Evolutionary conservation across 2,113 vertebrate species (phyloP), one percentile per base, ranked within the genome.

Genomic region (Ctenomys sociabilis): DNA sequence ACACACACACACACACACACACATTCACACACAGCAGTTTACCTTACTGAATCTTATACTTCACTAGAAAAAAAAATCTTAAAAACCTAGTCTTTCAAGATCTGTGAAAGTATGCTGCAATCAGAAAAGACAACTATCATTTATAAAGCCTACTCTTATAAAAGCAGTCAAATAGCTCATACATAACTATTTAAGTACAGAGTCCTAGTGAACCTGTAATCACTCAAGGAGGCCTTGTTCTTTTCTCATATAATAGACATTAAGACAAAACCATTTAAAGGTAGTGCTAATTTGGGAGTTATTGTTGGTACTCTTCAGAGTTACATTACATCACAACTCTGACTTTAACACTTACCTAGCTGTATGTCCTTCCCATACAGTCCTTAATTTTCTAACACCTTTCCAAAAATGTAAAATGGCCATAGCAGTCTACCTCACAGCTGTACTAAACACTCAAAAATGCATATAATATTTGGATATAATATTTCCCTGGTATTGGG

Each of bases 41-140:
- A 88, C 88, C 30, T 54, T 73, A 70, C 30, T 73, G 45, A 73
- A 91, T 75, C 88, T 91, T 57, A 70, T 43, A 59, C 8, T 84
- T 84, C 37, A 88, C 72, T 80, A 84, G 90, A 11, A 75, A 91
- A 28, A 85, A 64, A 64, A 81, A 30, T 91, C 40, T 57, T 49
- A 77, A 40, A 40, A 40, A 93, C 30, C 49, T 78, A 40, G 9
- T 92, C 77, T 93, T 87, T 78, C 26, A 75, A 94, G 64, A 54
- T 72, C 35, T 95, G 37, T 37, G 61, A 85, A 30, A 95, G 17
- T 82, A 86, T 87, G 45, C 35, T 61, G 89, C 22, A 75, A 85
- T n/a, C 40, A 40, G 49, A 77, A 45, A 57, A 22, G 17, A 77
- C 81, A 85, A 45, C 21, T 80, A 13, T 85, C 87, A 85, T 72